Evolutionary conservation across 2,113 vertebrate genomes (phyloP).

Genomic region (Callipepla californica): DNA sequence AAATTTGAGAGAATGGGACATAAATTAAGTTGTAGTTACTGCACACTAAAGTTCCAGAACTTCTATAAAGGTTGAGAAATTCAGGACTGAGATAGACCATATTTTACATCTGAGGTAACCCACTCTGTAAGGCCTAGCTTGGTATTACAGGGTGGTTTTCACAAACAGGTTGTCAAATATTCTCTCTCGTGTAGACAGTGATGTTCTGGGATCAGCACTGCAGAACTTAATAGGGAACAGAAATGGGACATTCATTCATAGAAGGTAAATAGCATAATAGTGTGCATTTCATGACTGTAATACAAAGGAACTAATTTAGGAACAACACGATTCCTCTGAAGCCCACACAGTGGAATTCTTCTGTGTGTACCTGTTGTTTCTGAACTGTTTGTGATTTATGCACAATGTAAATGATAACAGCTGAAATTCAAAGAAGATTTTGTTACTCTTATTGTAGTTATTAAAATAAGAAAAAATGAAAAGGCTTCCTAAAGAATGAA

Average conservation of each 20-base stretch:
- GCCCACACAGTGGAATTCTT: not conserved
- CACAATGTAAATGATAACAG: not conserved
- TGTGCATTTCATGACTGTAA: not conserved
- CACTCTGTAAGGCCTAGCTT: not conserved
- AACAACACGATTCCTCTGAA: conserved; percentile 1
- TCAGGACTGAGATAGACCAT: not conserved
- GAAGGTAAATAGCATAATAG: not conserved
- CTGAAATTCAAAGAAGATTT: conserved; percentile 22
- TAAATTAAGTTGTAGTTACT: not conserved
- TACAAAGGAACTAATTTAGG: not conserved
- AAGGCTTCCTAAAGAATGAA: conserved; percentile 21
- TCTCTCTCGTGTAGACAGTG: not conserved
- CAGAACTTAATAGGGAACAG: not conserved
- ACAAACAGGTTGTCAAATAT: not conserved
- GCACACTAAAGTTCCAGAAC: not conserved
- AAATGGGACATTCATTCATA: not conserved
- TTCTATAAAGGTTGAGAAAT: not conserved
- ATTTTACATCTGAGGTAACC: not conserved
- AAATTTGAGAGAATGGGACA: not conserved
- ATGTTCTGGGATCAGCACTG: not conserved
- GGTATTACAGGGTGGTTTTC: not conserved
- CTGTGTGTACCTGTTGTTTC: not conserved
- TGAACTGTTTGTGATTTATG: not conserved
- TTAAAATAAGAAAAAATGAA: not conserved
- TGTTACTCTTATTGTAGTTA: not conserved